Conservation (phyloP, 2,888 invertebrate species). For the Barypeithes pellucidus region DNA sequence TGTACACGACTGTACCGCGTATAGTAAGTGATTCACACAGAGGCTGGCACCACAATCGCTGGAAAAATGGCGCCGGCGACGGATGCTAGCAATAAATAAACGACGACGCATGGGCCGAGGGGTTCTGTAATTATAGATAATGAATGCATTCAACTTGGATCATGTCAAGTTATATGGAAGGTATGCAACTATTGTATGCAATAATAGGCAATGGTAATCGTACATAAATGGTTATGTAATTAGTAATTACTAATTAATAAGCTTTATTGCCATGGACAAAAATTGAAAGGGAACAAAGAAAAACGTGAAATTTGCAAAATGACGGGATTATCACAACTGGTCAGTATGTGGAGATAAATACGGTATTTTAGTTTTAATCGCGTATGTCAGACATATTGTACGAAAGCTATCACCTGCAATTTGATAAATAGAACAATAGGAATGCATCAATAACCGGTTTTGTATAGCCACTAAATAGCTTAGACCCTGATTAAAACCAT, state of each 20-base stretch:
- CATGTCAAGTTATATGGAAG: conserved; percentile 18
- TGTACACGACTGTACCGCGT: conserved; percentile 6
- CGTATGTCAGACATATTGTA: too few relatives aligned
- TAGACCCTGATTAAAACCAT: not conserved
- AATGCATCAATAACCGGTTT: not conserved
- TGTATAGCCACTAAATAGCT: too few relatives aligned
- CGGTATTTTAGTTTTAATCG: too few relatives aligned
- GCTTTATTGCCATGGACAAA: too few relatives aligned
- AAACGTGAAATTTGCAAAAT: too few relatives aligned
- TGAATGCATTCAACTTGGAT: conserved; percentile 38
- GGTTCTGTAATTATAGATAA: conserved; percentile 43
- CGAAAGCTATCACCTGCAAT: not conserved
- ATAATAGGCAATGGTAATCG: not conserved
- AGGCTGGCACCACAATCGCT: conserved; percentile 33
- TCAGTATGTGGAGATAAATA: too few relatives aligned
- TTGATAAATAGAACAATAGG: not conserved
- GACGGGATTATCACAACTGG: too few relatives aligned
- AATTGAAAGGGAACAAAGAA: too few relatives aligned
- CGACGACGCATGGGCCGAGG: conserved; percentile 33
- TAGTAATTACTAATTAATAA: conserved; percentile 4
- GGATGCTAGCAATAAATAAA: conserved; percentile 38
- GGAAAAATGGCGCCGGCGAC: conserved; percentile 32
- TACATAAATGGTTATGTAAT: not conserved
- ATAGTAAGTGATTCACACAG: conserved; percentile 6
- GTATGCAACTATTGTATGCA: conserved; percentile 18